Base-by-base conservation (phyloP, 2,888 invertebrate genomes). In the Pemphredon lugubris region DNA sequence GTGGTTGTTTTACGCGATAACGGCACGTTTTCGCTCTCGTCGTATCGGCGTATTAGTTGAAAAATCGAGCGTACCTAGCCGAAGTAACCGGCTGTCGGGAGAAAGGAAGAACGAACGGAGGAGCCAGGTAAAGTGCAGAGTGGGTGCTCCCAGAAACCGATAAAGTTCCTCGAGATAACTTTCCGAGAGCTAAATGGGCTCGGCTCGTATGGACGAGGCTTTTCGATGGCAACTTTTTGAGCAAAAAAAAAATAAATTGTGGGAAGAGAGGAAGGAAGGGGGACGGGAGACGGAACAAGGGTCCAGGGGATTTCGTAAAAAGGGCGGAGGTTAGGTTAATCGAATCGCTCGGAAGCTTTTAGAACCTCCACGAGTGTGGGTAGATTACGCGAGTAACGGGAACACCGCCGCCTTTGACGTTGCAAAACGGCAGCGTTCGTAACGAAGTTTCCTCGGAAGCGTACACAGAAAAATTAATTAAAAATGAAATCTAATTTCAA, bases 101-200 rank as follows among this genome's bases (percentile, higher is more conserved):
- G 40, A 37, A 72, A 64, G 55, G 40, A 21, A 44, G 47, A 32
- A 37, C 48, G 68, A 51, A 47, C 47, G 45, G 73, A 50, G 73
- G 50, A 57, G 21, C 23, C 18, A 69, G 59, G 66, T 48, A 70
- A 77, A 75, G 75, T 66, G 74, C 42, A 57, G 57, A 66, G 71
- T 68, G 61, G 59, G 54, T 64, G 69, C 59, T 66, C 45, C 44
- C 63, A 60, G 64, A 65, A 66, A 69, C 66, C 71, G 81, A 79
- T 82, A 79, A 83, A 80, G 69, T 80, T 81, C 63, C 68, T 42
- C 67, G 76, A 81, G 80, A 75, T 81, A 82, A 79, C 77, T 79
- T 77, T 66, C 60, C 70, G 11, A 57, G 73, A 57, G 73, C 69
- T 75, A 78, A 78, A 78, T 78, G 78, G 73, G 54, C 60, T 64